phyloP scores from a whole-genome alignment of 1,140 invertebrate species.

The Neomicropteryx cornuta region DNA sequence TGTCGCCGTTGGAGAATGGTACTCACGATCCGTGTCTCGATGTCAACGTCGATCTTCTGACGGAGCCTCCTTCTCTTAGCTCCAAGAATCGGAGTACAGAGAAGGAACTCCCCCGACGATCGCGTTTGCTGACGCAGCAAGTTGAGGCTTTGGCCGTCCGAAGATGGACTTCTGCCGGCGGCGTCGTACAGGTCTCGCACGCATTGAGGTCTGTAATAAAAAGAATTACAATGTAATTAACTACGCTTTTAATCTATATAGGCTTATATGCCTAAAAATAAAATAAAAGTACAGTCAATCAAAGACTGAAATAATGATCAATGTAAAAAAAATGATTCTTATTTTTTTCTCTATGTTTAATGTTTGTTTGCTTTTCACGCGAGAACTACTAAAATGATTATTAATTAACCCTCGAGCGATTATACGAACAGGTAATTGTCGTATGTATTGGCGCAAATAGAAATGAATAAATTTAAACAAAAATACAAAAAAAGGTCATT shows the following conservation, averaged over 20 bases:
- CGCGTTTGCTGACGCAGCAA: constrained; percentile 36
- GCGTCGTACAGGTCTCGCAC: constrained; percentile 63
- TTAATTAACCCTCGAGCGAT: too few relatives aligned
- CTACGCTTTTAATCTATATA: not conserved
- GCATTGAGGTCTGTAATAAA: constrained; percentile 44
- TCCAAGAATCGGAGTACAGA: constrained; percentile 69
- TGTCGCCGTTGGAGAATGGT: not conserved
- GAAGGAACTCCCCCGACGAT: constrained; percentile 46
- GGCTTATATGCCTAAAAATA: too few relatives aligned
- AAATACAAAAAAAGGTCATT: too few relatives aligned
- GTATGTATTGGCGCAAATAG: too few relatives aligned
- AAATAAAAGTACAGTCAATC: too few relatives aligned
- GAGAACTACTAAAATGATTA: too few relatives aligned
- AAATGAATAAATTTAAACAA: too few relatives aligned
- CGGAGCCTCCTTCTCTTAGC: constrained; percentile 52
- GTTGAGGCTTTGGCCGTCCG: constrained; percentile 43
- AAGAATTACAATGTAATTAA: constrained; percentile 1
- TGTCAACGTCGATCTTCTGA: constrained; percentile 65
- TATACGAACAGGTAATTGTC: too few relatives aligned
- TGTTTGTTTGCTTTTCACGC: too few relatives aligned
- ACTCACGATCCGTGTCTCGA: constrained; percentile 79
- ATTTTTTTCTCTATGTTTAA: too few relatives aligned
- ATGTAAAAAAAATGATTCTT: too few relatives aligned
- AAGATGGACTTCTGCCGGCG: constrained; percentile 43
- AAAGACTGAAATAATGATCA: too few relatives aligned